These are phyloP conservation scores for Porites cylindrica DNA, from an alignment of 92 coral and sea anemone species.

Conservation along the genomic window DNA sequence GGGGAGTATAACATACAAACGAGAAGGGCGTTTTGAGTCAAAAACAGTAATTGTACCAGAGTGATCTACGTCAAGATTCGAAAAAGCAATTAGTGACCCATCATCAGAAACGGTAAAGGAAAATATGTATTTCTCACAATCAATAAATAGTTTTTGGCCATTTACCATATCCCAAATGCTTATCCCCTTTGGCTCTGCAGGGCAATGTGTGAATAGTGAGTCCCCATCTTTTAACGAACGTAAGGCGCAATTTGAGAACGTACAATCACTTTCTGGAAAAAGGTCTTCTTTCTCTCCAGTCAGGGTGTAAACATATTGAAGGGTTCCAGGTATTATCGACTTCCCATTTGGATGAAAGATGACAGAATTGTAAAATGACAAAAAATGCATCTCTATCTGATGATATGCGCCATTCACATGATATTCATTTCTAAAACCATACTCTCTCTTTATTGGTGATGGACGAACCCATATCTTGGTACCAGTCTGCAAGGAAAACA, in stretches of 20 bases:
- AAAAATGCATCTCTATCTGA: not conserved
- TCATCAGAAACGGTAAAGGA: not conserved
- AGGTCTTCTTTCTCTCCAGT: not conserved
- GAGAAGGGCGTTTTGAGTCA: too few species aligned
- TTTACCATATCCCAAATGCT: not conserved
- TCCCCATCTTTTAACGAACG: too few species aligned
- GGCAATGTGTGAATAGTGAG: too few species aligned
- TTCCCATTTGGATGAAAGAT: conserved; percentile 20
- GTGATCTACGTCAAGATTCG: not conserved
- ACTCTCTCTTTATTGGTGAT: not conserved
- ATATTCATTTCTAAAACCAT: not conserved
- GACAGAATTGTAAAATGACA: conserved; percentile 7
- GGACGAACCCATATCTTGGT: conserved; percentile 8
- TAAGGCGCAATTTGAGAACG: not conserved
- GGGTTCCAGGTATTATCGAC: conserved; percentile 11
- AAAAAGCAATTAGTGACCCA: not conserved
- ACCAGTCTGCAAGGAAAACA: conserved; percentile 29
- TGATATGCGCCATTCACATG: not conserved
- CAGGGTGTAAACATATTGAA: not conserved
- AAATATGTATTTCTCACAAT: not conserved
- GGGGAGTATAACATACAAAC: too few species aligned
- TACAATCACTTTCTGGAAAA: not conserved
- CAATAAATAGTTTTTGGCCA: not conserved
- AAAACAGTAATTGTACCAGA: not conserved
- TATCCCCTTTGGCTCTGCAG: not conserved